Conservation (phyloP, 2,888 invertebrate species). For the Chrysomela aeneicollis region DNA sequence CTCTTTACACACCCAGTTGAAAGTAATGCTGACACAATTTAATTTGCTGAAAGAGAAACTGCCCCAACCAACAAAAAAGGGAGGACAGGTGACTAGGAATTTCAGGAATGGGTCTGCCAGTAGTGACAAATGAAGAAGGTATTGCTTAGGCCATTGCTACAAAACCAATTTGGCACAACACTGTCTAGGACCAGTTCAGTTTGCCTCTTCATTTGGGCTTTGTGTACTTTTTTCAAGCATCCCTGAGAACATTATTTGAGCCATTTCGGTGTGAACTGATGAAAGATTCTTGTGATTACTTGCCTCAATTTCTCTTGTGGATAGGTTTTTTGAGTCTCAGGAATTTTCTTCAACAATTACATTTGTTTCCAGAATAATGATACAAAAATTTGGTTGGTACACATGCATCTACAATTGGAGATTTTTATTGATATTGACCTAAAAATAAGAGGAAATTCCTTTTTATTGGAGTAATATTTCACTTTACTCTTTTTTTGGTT, state of each 20-base stretch:
- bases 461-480: no score
- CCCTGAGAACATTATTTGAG: not conserved
- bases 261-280: conserved; percentile 2
- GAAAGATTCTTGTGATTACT: not conserved
- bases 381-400: no score
- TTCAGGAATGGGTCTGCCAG: conserved; percentile 25
- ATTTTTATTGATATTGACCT: no score
- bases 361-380: no score
- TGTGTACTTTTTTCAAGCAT: conserved; percentile 8
- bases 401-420: no score
- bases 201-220: conserved; percentile 31
- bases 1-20: conserved; percentile 76
- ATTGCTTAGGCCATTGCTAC: conserved; percentile 29
- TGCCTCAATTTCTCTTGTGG: not conserved
- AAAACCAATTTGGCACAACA: conserved; percentile 29
- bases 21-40: conserved; percentile 78
- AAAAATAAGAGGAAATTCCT: no score
- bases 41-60: conserved; percentile 72
- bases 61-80: conserved; percentile 24
- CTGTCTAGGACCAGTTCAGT: conserved; percentile 34
- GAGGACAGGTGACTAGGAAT: conserved; percentile 8
- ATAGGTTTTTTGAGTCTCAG: no score
- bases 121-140: conserved; percentile 29
- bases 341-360: no score
- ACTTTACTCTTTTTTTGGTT: no score